Evolutionary conservation across 2,888 invertebrate genomes (phyloP).

Genomic region (Pantelozetes paolii): DNA sequence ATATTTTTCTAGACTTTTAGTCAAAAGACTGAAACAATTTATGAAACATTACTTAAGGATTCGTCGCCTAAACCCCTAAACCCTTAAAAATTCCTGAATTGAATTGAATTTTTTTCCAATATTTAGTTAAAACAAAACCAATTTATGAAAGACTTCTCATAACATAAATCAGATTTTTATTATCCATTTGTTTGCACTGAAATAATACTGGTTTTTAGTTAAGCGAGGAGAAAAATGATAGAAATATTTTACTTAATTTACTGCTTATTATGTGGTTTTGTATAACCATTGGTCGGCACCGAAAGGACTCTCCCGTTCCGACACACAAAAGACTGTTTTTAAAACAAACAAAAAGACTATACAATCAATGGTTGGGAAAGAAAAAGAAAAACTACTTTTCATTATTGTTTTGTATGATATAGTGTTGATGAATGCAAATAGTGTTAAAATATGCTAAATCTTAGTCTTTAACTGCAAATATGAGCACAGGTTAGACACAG

Average conservation of each 20-base stretch:
- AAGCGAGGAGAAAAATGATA: too few species aligned
- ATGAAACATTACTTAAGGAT: neutral
- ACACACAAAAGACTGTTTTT: too few species aligned
- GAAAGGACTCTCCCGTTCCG: too few species aligned
- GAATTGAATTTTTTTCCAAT: neutral
- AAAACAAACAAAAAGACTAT: too few species aligned
- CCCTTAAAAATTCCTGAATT: constrained; percentile 13
- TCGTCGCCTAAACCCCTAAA: neutral
- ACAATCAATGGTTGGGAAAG: too few species aligned
- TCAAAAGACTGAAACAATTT: neutral
- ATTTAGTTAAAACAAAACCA: neutral
- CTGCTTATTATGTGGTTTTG: too few species aligned
- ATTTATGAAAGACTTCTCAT: neutral
- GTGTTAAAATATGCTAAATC: constrained; percentile 7
- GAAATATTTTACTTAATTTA: too few species aligned
- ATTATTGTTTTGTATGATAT: neutral
- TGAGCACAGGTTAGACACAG: too few species aligned
- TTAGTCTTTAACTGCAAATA: neutral
- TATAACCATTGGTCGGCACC: too few species aligned
- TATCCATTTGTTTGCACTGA: neutral
- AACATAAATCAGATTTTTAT: constrained; percentile 8
- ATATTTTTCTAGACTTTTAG: too few species aligned
- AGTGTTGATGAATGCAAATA: neutral
- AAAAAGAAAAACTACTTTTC: neutral
- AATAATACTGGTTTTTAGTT: neutral